These are phyloP conservation scores for Nymphicus hollandicus DNA, from an alignment of 2,113 vertebrate species.

Conservation along the genomic window DNA sequence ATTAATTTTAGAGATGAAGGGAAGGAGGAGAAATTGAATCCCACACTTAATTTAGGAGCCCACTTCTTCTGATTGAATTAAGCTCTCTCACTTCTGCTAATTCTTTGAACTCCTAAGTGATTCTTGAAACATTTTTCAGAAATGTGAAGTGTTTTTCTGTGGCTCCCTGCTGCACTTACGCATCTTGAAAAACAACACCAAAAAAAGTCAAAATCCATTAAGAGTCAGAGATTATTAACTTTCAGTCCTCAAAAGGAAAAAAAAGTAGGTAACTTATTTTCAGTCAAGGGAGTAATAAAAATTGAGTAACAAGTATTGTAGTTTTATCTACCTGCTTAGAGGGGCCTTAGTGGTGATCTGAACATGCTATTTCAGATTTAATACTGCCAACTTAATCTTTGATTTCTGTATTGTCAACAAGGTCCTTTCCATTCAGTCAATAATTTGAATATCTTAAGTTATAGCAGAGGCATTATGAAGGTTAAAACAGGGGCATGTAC, in stretches of 20 bases:
- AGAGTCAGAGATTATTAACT: not conserved
- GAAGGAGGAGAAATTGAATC: not conserved
- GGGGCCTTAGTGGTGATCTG: not conserved
- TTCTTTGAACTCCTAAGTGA: slow-evolving; percentile 30
- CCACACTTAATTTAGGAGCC: not conserved
- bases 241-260: not conserved
- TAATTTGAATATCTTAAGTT: not conserved
- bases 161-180: not conserved
- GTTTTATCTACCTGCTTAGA: not conserved
- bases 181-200: not conserved
- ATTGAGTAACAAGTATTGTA: not conserved
- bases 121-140: slow-evolving; percentile 21
- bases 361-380: not conserved
- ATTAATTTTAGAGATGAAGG: not conserved
- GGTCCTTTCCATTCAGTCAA: not conserved
- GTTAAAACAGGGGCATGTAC: not conserved
- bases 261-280: not conserved
- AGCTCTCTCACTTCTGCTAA: slow-evolving; percentile 10
- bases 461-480: not conserved
- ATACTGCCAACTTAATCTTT: not conserved
- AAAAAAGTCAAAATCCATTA: not conserved
- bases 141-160: not conserved
- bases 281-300: not conserved
- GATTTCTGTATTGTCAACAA: not conserved
- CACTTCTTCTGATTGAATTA: slow-evolving; percentile 57